Evolutionary conservation across 2,888 invertebrate species (phyloP).

Genomic region (Prosapia bicincta): DNA sequence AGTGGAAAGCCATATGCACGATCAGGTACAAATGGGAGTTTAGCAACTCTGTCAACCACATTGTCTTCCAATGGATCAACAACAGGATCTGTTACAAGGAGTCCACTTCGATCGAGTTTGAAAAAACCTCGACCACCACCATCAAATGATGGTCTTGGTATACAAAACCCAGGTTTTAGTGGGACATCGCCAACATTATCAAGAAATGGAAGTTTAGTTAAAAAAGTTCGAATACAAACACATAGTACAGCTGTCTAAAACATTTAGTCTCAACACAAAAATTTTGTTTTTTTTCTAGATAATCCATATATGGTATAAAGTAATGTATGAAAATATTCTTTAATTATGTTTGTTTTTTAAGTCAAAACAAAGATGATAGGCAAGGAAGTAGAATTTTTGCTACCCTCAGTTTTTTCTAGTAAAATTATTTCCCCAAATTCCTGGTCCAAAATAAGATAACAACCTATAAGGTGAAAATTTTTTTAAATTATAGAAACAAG

Average conservation of each 20-base stretch:
- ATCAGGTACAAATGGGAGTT: conserved; percentile 55
- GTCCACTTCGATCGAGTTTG: conserved; percentile 73
- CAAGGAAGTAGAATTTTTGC: too few relatives aligned
- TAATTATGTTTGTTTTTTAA: too few relatives aligned
- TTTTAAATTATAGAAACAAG: too few relatives aligned
- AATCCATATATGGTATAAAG: too few relatives aligned
- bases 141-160: conserved; percentile 66
- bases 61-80: conserved; percentile 56
- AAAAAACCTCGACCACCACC: conserved; percentile 58
- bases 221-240: conserved; percentile 88
- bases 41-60: conserved; percentile 66
- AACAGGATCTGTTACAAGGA: conserved; percentile 52
- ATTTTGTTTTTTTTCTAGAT: too few relatives aligned
- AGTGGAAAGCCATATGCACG: conserved; percentile 78
- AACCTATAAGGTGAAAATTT: too few relatives aligned
- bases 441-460: too few relatives aligned
- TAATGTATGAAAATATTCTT: too few relatives aligned
- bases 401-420: too few relatives aligned
- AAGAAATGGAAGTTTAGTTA: conserved; percentile 75
- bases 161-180: conserved; percentile 82
- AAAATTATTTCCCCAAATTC: too few relatives aligned
- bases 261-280: too few relatives aligned
- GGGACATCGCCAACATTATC: conserved; percentile 80
- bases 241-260: conserved; percentile 83
- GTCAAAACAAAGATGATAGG: too few relatives aligned